Conservation (phyloP, 2,797 vertebrate genomes). For the Schizopygopsis malacanthus region DNA sequence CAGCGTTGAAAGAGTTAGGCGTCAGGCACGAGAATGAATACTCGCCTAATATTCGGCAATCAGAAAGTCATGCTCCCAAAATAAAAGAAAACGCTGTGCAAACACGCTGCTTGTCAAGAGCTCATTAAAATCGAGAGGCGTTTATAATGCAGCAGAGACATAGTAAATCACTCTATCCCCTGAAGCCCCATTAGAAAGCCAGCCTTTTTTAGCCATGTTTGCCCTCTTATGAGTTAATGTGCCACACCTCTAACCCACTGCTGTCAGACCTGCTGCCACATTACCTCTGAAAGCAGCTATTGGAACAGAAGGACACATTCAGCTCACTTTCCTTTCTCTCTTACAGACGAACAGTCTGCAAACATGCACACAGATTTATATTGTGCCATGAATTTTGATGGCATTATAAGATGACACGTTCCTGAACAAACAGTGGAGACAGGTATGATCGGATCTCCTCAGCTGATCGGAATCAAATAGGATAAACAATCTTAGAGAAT, state of each 20-base stretch:
- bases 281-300: conserved; percentile 45
- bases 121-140: conserved; percentile 74
- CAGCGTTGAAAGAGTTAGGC: conserved; percentile 57
- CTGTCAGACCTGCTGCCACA: conserved; percentile 50
- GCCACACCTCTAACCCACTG: conserved; percentile 56
- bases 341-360: conserved; percentile 46
- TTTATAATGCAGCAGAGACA: conserved; percentile 77
- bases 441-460: conserved; percentile 61
- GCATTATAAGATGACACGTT: conserved; percentile 11
- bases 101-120: conserved; percentile 75
- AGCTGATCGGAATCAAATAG: conserved; percentile 69
- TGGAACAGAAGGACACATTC: conserved; percentile 58
- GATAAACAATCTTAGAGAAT: conserved; percentile 67
- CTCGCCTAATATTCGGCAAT: conserved; percentile 75
- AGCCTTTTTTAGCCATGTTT: conserved; percentile 61
- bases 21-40: conserved; percentile 68
- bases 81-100: conserved; percentile 73
- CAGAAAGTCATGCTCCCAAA: conserved; percentile 69
- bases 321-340: conserved; percentile 50
- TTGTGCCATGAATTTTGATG: background rate
- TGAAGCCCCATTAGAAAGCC: conserved; percentile 66
- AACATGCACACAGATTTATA: conserved; percentile 4
- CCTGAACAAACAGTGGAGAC: conserved; percentile 56
- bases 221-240: conserved; percentile 57
- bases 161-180: conserved; percentile 79